Evolutionary conservation across 1,140 invertebrate species (phyloP).

Genomic region (Drosophila pruinosa): DNA sequence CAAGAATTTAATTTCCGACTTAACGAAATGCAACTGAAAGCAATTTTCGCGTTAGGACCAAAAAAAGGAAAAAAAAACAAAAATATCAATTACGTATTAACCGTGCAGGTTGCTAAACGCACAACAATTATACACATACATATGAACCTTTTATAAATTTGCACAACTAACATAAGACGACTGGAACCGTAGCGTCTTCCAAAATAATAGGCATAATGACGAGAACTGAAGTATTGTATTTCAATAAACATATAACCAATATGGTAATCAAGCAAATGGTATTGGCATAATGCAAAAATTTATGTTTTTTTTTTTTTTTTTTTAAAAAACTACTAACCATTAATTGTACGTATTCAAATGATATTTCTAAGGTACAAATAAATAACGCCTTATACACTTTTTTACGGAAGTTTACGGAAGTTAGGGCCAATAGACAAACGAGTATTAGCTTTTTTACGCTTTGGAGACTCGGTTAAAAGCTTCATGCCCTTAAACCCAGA

Average conservation of each 20-base stretch:
- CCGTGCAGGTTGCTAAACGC: constrained; percentile 6
- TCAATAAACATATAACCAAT: constrained; percentile 9
- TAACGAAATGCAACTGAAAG: too few species aligned
- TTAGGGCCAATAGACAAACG: too few species aligned
- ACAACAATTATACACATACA: constrained; percentile 3
- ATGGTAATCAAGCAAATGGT: constrained; percentile 21
- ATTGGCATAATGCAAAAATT: constrained; percentile 41
- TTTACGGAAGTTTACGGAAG: constrained; percentile 17
- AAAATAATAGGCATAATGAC: constrained; percentile 4
- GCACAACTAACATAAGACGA: constrained; percentile 18
- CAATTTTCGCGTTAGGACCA: constrained; percentile 20
- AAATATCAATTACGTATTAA: constrained; percentile 26
- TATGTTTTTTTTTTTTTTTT: constrained; percentile 38
- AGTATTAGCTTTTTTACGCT: too few species aligned
- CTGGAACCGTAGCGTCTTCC: constrained; percentile 32
- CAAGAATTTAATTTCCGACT: constrained; percentile 49
- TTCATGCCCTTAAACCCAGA: too few species aligned
- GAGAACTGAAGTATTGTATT: constrained; percentile 43
- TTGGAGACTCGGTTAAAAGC: too few species aligned
- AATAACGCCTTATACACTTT: constrained; percentile 37
- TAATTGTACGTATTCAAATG: constrained; percentile 48
- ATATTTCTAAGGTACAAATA: constrained; percentile 41
- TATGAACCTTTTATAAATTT: constrained; percentile 22
- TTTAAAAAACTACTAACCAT: constrained; percentile 64
- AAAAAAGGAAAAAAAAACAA: neutral